Base-by-base conservation (phyloP, 2,888 invertebrate genomes). In the Nephrotoma appendiculata region DNA sequence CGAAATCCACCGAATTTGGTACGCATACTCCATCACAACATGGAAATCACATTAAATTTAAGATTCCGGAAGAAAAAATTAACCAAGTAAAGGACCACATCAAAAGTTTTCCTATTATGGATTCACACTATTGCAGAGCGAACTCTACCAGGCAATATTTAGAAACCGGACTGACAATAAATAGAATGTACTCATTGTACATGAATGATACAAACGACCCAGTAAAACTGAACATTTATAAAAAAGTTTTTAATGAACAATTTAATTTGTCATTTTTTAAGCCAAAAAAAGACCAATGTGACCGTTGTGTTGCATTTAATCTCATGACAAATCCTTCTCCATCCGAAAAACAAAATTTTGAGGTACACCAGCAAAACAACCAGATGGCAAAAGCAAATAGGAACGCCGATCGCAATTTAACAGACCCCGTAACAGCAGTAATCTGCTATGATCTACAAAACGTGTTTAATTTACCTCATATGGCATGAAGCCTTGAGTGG, bases 391-490 rank as follows among this genome's bases (percentile, higher is more conserved):
- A 83, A 83, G 9, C 41, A 41, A 11, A 83, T 7, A 31, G 83
- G 2, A 11, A 83, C 9, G 41, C 31, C 9, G 83, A 83, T 41
- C 9, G 83, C 5, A 83, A 31, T 41, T 41, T 11, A 4, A 83
- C 41, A 83, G 9, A 83, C 41, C 31, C 5, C 9, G 1, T 41
- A 41, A 41, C 12, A 41, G 48, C 52, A n/a, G 42, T 88, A 41
- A 31, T 88, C 12, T 87, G 86, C 12, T 88, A 84, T 86, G 87
- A 88, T 86, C n/a, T 88, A n/a, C 87, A 88, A 86, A 87, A 87
- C 52, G 87, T 87, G 0, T 88, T 87, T 52, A 1, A 48, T 6
- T 41, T 87, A 41, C 86, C 87, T 5, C 87, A 57, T 88, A 15
- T 88, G 86, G 86, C 45, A 86, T 45, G 86, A 83, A 83, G n/a